A percentile compares a stretch with the other conserved stretches of the same genome.
phyloP scores from a whole-genome alignment of 2,888 invertebrate species.

The Cheilosia variabilis region DNA sequence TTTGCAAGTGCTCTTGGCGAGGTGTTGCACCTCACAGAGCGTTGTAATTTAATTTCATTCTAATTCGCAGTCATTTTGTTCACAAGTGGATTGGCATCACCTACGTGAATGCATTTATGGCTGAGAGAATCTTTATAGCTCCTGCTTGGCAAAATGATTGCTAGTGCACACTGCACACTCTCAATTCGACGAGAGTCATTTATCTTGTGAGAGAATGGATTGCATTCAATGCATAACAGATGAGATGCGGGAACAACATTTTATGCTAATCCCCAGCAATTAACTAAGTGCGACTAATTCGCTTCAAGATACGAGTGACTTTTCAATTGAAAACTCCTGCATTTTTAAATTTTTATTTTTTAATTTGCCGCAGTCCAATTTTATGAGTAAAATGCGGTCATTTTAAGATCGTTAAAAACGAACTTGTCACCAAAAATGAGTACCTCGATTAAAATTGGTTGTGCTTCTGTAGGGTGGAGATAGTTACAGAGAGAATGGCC shows the following conservation, averaged over 20 bases:
- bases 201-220: neutral
- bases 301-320: neutral
- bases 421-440: too few species aligned
- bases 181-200: neutral
- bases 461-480: too few species aligned
- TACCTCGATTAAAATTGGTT: too few species aligned
- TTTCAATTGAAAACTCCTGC: neutral
- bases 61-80: slow-evolving; percentile 17
- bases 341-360: too few species aligned
- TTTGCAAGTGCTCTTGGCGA: slow-evolving; percentile 7
- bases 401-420: too few species aligned
- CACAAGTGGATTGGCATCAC: slow-evolving; percentile 1
- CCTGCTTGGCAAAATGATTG: neutral
- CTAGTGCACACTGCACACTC: neutral
- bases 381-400: too few species aligned
- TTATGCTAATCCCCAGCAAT: slow-evolving; percentile 4
- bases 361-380: too few species aligned
- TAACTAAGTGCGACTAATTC: slow-evolving; percentile 1
- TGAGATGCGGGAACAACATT: neutral
- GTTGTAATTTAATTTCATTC: slow-evolving; percentile 20
- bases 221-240: neutral
- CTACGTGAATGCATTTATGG: neutral
- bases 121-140: neutral
- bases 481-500: too few species aligned
- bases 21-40: slow-evolving; percentile 8